phyloP scores from a whole-genome alignment of 1,140 invertebrate species.

The Trissolcus basalis region DNA sequence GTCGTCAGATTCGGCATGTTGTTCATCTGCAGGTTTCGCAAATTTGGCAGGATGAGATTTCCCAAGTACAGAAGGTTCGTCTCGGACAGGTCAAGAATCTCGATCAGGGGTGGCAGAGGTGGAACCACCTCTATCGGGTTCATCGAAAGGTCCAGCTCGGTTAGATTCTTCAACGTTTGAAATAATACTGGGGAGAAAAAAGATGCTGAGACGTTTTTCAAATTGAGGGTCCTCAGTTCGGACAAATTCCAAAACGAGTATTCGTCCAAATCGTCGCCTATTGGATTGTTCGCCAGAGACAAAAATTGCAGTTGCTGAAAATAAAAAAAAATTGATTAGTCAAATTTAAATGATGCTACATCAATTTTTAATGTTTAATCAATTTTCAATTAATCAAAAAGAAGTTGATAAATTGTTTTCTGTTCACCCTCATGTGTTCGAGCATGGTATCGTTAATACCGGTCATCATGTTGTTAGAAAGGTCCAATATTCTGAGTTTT shows the following conservation, averaged over 20 bases:
- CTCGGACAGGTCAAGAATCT: slow-evolving; percentile 67
- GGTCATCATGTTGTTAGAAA: slow-evolving; percentile 69
- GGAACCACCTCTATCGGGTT: slow-evolving; percentile 69
- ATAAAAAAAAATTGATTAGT: slow-evolving; percentile 3
- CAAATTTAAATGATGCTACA: too few relatives aligned
- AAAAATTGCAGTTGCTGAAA: slow-evolving; percentile 67
- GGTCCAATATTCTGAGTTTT: slow-evolving; percentile 68
- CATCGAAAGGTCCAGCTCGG: slow-evolving; percentile 64
- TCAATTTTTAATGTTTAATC: too few relatives aligned
- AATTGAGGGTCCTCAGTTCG: slow-evolving; percentile 61
- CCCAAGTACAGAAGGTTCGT: slow-evolving; percentile 63
- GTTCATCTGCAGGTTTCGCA: slow-evolving; percentile 64
- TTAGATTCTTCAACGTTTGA: slow-evolving; percentile 64
- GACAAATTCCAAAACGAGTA: slow-evolving; percentile 65
- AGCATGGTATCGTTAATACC: slow-evolving; percentile 72
- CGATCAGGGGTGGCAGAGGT: slow-evolving; percentile 60
- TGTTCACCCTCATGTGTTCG: slow-evolving; percentile 70
- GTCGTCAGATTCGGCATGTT: slow-evolving; percentile 65
- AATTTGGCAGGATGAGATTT: slow-evolving; percentile 61
- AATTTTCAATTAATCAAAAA: too few relatives aligned
- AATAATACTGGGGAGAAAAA: slow-evolving; percentile 66
- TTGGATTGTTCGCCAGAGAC: slow-evolving; percentile 69
- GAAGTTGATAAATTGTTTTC: background rate
- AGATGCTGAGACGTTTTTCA: slow-evolving; percentile 65
- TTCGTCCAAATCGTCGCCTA: slow-evolving; percentile 68